Evolutionary conservation across 2,888 invertebrate species (phyloP), one percentile per base, ranked within the genome.

Genomic region (Phyto melanocephala): DNA sequence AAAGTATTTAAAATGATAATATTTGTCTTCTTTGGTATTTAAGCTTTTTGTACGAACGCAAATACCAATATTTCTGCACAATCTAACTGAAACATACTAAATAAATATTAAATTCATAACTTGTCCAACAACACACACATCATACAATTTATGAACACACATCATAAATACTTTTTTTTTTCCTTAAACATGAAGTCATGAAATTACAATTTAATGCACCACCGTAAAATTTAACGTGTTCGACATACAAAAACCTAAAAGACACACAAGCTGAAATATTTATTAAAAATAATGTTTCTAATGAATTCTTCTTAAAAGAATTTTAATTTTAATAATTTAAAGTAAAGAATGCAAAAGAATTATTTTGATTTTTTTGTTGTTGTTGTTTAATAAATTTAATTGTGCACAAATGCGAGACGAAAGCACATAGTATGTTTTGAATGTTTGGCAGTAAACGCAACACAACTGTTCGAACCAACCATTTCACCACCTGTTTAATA

Each of bases 61-160:
- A n/a, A n/a, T n/a, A n/a, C n/a, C n/a, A n/a, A n/a, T n/a, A n/a
- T n/a, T n/a, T n/a, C n/a, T n/a, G n/a, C n/a, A n/a, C n/a, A n/a
- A n/a, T n/a, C n/a, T n/a, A n/a, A n/a, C n/a, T n/a, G n/a, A n/a
- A n/a, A n/a, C n/a, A n/a, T n/a, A n/a, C n/a, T n/a, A n/a, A n/a
- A n/a, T n/a, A n/a, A 71, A 54, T 74, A 74, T 42, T 11, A 67
- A 68, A 68, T 76, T 77, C 71, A 81, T 56, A 77, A 76, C 17
- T 50, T 58, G 63, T 52, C 33, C 62, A 62, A 65, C 62, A 62
- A 62, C 45, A 76, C 52, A 72, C 67, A 50, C 70, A 70, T 82
- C 81, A 74, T 79, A 75, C 78, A 82, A 82, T 82, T 82, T 81
- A 78, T 82, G 81, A 52, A 82, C 78, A 71, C 78, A 82, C 81